Base-by-base conservation (phyloP, 2,888 invertebrate species). In the Epinotia brunnichana region DNA sequence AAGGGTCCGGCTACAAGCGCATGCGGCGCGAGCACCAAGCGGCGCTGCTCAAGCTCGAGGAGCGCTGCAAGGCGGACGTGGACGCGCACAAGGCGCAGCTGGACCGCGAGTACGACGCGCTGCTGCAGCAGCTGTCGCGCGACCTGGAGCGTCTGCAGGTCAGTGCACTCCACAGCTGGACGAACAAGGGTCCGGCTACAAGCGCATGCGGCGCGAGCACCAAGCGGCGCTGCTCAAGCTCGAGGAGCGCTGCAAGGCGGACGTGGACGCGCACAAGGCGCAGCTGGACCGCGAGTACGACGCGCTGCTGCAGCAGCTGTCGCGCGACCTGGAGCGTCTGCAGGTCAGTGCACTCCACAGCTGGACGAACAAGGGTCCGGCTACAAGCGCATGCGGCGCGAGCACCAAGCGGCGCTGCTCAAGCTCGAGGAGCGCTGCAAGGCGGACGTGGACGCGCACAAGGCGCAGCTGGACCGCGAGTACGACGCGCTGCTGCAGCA, bases 11-110 rank as follows among this genome's bases (percentile, higher is more conserved):
- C 24, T 99, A 99, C 93, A 99, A 99, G 92, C 95, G 99, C 77
- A 98, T 99, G 97, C 95, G 99, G 76, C 95, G 98, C 77, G 98
- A 98, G 88, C 99, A 99, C 91, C 99, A 99, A 90, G 97, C 98
- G 79, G 98, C 99, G 78, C 94, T 99, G 83, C 94, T 96, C 64
- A 97, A 99, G 94, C 94, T 99, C 80, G 99, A 99, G 90, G 98
- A 98, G 88, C 96, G 97, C 82, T 99, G 99, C 94, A 97, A 97
- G 90, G 96, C 97, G 82, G 99, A 99, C 93, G 98, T 99, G 96
- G 99, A 99, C 85, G 97, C 97, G 83, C 98, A 99, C 92, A 98
- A 99, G 91, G 95, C 96, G 84, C 96, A 97, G 85, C 94, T 99
- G 78, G 99, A 99, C 90, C 97, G 98, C 86, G 99, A 99, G 91